A percentile compares a stretch with the other conserved stretches of the same genome.
Evolutionary conservation across 2,888 invertebrate species (phyloP).

Genomic region (Conops quadrifasciatus): DNA sequence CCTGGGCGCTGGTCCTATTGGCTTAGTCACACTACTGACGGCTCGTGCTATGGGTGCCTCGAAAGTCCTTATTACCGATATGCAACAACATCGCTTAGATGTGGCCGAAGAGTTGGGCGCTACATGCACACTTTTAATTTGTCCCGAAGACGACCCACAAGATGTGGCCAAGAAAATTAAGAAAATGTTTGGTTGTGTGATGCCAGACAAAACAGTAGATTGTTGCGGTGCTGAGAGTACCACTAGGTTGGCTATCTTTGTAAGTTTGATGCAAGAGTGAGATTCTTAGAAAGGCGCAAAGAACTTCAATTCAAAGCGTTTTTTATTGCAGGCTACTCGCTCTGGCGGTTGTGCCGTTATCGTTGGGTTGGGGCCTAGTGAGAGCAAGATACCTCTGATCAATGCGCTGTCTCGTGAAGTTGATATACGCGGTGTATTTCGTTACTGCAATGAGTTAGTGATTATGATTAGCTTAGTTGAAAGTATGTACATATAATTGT

Average conservation of each 20-base stretch:
- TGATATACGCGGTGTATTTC: constrained; percentile 91
- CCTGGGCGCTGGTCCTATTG: constrained; percentile 89
- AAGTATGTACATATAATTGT: background rate
- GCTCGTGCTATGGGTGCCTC: constrained; percentile 88
- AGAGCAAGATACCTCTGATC: constrained; percentile 83
- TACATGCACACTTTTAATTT: constrained; percentile 72
- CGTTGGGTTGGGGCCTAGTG: constrained; percentile 86
- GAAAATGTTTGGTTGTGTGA: constrained; percentile 68
- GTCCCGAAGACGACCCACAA: constrained; percentile 69
- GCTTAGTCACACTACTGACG: constrained; percentile 79
- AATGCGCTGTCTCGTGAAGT: constrained; percentile 85
- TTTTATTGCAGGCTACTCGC: constrained; percentile 76
- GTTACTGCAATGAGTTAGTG: constrained; percentile 82
- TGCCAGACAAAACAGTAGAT: constrained; percentile 83
- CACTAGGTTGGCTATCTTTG: constrained; percentile 78
- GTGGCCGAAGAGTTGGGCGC: constrained; percentile 84
- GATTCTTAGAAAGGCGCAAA: background rate
- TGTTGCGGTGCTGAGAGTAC: constrained; percentile 87
- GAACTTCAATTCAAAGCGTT: constrained; percentile 13
- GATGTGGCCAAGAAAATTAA: constrained; percentile 71
- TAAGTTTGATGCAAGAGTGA: constrained; percentile 61
- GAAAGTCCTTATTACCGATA: constrained; percentile 77
- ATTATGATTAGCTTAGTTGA: background rate
- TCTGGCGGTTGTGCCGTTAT: constrained; percentile 86
- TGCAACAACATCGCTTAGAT: constrained; percentile 70